Base-by-base conservation (phyloP, 2,888 invertebrate genomes). In the Macrophya alboannulata region DNA sequence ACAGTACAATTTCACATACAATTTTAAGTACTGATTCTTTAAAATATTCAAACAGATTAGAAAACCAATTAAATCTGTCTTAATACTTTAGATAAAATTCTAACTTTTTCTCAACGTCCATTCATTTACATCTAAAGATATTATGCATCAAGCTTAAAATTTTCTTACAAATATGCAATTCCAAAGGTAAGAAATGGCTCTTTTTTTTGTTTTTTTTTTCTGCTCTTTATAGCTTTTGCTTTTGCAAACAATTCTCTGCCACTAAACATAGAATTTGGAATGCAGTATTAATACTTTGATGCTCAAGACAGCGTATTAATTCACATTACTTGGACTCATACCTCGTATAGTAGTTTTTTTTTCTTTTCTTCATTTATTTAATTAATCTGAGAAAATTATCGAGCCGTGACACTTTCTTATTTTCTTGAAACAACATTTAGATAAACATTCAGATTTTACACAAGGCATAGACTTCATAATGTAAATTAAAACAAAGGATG, bases 271-370 rank as follows among this genome's bases (percentile, higher is more conserved):
- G 55, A 85, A 85, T 82, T 81, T 86, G 88, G 88, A 88, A 88
- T 88, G 88, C 85, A 79, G 84, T 85, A 82, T 77, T 87, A 88
- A 88, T 86, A 88, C 88, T 88, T 86, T 68, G 85, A 62, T 86
- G 79, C 84, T 85, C 68, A 76, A 84, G 74, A 74, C 72, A 83
- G 51, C 40, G 62, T 59, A 79, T 84, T 84, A 81, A 85, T 85
- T 85, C 31, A 72, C 82, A 85, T 82, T 82, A 85, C 17, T 40
- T 43, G 5, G 40, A 65, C 45, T 37, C 43, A 59, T 76, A 72
- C 43, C 55, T 76, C 10, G 59, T 59, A 55, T 17, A 8, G 12
- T 62, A 62, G 21, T 4, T 12, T 45, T 48, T 71, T 37, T 71
- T 40, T 43, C 4, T 48, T 40, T 51, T 15, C 1, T 17, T 17